Base-by-base conservation (phyloP, 1,140 invertebrate genomes). In the Alviniconcha marisindica region DNA sequence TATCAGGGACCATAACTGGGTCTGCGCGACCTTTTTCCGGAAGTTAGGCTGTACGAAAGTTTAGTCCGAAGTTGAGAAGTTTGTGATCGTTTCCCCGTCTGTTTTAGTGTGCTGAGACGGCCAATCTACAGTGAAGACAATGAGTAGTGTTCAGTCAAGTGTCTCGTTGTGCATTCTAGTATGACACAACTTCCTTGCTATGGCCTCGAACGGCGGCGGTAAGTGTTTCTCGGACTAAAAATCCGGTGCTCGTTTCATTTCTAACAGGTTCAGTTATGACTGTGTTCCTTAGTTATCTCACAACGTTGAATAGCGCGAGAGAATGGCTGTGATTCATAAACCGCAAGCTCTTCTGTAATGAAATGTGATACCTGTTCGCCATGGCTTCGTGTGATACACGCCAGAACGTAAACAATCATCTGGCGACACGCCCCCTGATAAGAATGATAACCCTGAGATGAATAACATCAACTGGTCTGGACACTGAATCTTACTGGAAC, bases 161-260 rank as follows among this genome's bases (percentile, higher is more conserved):
- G 40, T 51, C n/a, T 33, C 38, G 40, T 48, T 31, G 42, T 31
- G 24, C 24, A 2, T 54, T 54, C 12, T 74, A 51, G 73, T 54
- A 51, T 76, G 73, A 76, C n/a, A 5, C 24, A 31, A 21, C n/a
- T 51, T 40, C 31, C 21, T 40, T 48, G 40, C 28, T 51, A 76
- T 76, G 73, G 73, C 73, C 73, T 51, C 73, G 31, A 76, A 51
- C 73, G 73, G 73, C 73, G 31, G 73, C 14, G 73, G 73, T 76
- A 76, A 76, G 73, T 76, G 38, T 21, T 21, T 42, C 4, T 15
- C n/a, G 7, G 36, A 31, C 33, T 38, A 12, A 40, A 71, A 71
- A 40, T 71, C 36, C n/a, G 7, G 66, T 18, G 44, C 44, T 48
- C 44, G 18, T 48, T 48, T 48, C 18, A 48, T 48, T 48, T 5